A percentile compares a stretch with the other conserved stretches of the same genome.
Conservation (phyloP, 2,888 invertebrate species). For the Cyclophora albipunctata region DNA sequence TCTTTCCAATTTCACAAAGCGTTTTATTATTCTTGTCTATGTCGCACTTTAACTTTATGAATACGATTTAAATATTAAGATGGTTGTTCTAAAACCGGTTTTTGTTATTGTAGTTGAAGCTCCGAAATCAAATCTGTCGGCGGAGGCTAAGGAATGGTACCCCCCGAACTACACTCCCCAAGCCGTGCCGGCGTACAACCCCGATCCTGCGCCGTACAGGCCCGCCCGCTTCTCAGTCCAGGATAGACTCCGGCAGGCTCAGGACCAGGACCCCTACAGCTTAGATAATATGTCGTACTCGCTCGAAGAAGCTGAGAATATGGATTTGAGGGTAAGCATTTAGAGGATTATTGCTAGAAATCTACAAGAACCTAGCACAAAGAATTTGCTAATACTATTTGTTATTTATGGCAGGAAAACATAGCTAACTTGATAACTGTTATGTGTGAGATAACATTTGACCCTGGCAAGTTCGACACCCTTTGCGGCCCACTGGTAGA, state of each 20-base stretch:
- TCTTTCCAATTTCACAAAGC: no score
- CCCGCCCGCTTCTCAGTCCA: constrained; percentile 61
- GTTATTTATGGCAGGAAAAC: constrained; percentile 50
- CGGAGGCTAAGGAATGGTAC: constrained; percentile 77
- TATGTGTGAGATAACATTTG: constrained; percentile 83
- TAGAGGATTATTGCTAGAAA: constrained; percentile 3
- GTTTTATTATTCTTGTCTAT: no score
- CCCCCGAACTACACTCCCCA: constrained; percentile 69
- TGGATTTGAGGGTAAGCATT: constrained; percentile 50
- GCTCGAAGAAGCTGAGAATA: constrained; percentile 59
- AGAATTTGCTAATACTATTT: no score
- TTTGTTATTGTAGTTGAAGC: constrained; percentile 38
- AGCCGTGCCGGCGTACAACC: constrained; percentile 37
- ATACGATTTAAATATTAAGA: no score
- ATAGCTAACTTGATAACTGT: constrained; percentile 79
- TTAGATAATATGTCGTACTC: constrained; percentile 61
- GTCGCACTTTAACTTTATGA: no score
- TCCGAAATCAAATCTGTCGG: constrained; percentile 67
- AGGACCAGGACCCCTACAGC: constrained; percentile 59
- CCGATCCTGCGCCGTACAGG: constrained; percentile 49
- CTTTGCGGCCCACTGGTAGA: constrained; percentile 81
- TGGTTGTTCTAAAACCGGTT: constrained; percentile 6
- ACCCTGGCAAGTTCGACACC: constrained; percentile 85
- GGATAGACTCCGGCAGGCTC: constrained; percentile 64
- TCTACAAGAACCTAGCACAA: neutral